Base-by-base conservation (phyloP, 2,888 invertebrate species). In the Eupithecia abbreviata region DNA sequence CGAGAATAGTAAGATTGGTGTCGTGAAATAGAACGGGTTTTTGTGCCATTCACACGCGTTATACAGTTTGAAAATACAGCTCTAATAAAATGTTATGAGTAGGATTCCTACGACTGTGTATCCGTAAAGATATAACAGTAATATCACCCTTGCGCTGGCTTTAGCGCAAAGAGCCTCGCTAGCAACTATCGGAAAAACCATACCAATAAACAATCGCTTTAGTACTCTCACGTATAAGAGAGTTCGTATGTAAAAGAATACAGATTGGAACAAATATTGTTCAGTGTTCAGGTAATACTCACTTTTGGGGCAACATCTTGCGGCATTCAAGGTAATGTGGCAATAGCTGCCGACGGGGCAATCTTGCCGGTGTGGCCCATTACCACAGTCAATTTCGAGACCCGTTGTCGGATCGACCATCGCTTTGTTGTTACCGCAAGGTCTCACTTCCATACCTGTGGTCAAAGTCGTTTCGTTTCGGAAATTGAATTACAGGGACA, bases 261-360 rank as follows among this genome's bases (percentile, higher is more conserved):
- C 78, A 80, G 82, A 82, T 83, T 80, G 80, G 80, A 79, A 81
- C 80, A 82, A 80, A 78, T 71, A 80, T 73, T 76, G 80, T 83
- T 81, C 80, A 75, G 80, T 81, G 76, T 79, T 80, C 77, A 80
- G 78, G 81, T 81, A 81, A 82, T 84, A 90, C 90, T 90, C 78
- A 97, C 98, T 97, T 96, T 98, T 98, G 84, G 96, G 96, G 89
- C 98, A 98, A 90, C 98, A 98, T 86, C 97, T 96, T 81, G 98
- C 97, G 86, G 98, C 97, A 83, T 97, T 96, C 71, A 97, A 93
- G 2, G 97, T 97, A 88, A 97, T 97, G 92, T 98, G 98, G 91
- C 98, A 98, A 93, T 98, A 98, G 89, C 97, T 97, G 84, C 97
- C 97, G 69, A 97, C 96, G 18, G 98, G 98, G 89, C 98, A 98